Evolutionary conservation across 2,797 vertebrate species (phyloP).

Genomic region (Catharus ustulatus): DNA sequence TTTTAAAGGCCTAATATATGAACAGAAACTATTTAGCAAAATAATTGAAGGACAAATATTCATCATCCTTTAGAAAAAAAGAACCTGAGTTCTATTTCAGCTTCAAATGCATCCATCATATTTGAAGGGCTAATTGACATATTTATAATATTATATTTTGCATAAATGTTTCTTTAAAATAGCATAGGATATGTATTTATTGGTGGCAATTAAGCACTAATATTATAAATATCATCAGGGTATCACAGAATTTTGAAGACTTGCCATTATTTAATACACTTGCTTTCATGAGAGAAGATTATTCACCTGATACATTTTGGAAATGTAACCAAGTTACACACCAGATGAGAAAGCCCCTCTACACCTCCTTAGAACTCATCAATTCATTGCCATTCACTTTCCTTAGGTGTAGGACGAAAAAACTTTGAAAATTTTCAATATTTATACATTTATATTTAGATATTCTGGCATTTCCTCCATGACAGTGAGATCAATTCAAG

Average conservation of each 20-base stretch:
- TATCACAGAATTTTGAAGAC: conserved; percentile 59
- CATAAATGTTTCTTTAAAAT: conserved; percentile 41
- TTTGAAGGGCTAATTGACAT: neutral
- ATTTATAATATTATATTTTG: neutral
- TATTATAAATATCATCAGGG: conserved; percentile 33
- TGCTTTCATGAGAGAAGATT: conserved; percentile 53
- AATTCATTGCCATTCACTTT: conserved; percentile 42
- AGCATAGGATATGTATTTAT: conserved; percentile 29
- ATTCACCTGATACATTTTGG: conserved; percentile 45
- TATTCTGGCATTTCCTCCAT: conserved; percentile 15
- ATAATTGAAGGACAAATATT: neutral
- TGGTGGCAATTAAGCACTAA: conserved; percentile 18
- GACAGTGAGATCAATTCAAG: neutral
- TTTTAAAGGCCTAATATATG: neutral
- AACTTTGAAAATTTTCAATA: conserved; percentile 18
- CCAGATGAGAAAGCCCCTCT: neutral
- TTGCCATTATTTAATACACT: conserved; percentile 19
- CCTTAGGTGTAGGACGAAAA: conserved; percentile 1
- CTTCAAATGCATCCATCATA: neutral
- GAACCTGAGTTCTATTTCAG: neutral
- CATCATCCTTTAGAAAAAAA: neutral
- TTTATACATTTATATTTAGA: conserved; percentile 47
- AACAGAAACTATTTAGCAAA: neutral
- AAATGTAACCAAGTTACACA: conserved; percentile 34
- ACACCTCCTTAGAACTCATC: neutral